phyloP scores from a whole-genome alignment of 2,113 vertebrate genomes.

The Lipophrys pholis region DNA sequence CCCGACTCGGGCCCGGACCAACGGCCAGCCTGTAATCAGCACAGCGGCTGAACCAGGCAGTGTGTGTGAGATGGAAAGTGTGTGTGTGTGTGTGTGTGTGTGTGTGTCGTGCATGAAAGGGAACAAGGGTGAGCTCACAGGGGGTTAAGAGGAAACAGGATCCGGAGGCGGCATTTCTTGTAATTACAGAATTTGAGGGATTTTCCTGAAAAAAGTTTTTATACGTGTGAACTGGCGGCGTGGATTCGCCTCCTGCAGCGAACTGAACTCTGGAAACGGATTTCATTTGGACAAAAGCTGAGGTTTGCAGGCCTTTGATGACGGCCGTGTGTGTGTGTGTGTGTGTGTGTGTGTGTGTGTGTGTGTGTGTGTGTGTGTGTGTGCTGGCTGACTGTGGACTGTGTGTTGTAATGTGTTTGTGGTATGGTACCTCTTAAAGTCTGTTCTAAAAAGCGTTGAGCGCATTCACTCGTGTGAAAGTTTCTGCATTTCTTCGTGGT shows the following conservation, averaged over 20 bases:
- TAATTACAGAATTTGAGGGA: slow-evolving; percentile 56
- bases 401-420: slow-evolving; percentile 55
- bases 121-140: slow-evolving; percentile 12
- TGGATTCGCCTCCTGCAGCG: slow-evolving; percentile 30
- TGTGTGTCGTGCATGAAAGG: not conserved
- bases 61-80: too few species aligned
- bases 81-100: not conserved
- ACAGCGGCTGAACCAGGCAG: not conserved
- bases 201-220: slow-evolving; percentile 26
- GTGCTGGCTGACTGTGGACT: slow-evolving; percentile 4
- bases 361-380: not conserved
- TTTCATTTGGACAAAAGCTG: slow-evolving; percentile 34
- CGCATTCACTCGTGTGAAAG: not conserved
- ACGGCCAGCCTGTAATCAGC: slow-evolving; percentile 57
- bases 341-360: slow-evolving; percentile 2
- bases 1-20: slow-evolving; percentile 1
- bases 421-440: slow-evolving; percentile 71
- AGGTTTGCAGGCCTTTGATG: slow-evolving; percentile 47
- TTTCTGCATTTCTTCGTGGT: too few species aligned
- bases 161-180: slow-evolving; percentile 36
- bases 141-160: slow-evolving; percentile 30
- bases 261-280: slow-evolving; percentile 51
- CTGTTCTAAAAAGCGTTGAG: slow-evolving; percentile 38
- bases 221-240: slow-evolving; percentile 22
- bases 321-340: not conserved